Conservation (phyloP, 1,140 invertebrate species). For the Drosophila erecta region DNA sequence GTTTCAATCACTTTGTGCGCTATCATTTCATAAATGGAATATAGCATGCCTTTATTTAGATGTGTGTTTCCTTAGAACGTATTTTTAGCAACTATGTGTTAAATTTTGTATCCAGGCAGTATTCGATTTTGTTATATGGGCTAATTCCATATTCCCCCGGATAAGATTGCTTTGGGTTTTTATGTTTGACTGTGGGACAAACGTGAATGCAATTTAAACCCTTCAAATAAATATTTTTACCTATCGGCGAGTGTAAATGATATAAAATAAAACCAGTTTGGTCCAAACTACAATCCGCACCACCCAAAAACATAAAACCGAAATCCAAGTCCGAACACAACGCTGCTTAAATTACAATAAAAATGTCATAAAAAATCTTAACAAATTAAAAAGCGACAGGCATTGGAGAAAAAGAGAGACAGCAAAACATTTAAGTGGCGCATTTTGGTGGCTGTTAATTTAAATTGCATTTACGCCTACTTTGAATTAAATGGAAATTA, state of each 20-base stretch:
- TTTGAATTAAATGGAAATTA: constrained; percentile 82
- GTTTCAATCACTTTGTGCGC: too few relatives aligned
- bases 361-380: constrained; percentile 59
- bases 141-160: too few relatives aligned
- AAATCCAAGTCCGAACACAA: constrained; percentile 28
- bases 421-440: constrained; percentile 41
- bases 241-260: background rate
- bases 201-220: constrained; percentile 10
- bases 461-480: constrained; percentile 80
- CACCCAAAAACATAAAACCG: constrained; percentile 20
- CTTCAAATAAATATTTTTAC: background rate
- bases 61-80: background rate
- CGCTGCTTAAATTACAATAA: constrained; percentile 63
- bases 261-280: constrained; percentile 26
- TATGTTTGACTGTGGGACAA: constrained; percentile 18
- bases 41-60: too few relatives aligned
- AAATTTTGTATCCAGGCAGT: background rate
- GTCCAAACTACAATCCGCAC: constrained; percentile 35
- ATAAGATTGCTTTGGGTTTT: too few relatives aligned
- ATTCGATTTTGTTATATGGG: background rate
- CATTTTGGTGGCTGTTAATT: constrained; percentile 71
- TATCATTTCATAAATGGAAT: too few relatives aligned
- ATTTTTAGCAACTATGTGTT: background rate
- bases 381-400: constrained; percentile 41
- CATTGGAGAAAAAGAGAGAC: constrained; percentile 6